Percentiles rank a stretch among this genome's conserved stretches.
Evolutionary conservation across 2,113 vertebrate species (phyloP).

Genomic region (Ornithorhynchus anatinus): DNA sequence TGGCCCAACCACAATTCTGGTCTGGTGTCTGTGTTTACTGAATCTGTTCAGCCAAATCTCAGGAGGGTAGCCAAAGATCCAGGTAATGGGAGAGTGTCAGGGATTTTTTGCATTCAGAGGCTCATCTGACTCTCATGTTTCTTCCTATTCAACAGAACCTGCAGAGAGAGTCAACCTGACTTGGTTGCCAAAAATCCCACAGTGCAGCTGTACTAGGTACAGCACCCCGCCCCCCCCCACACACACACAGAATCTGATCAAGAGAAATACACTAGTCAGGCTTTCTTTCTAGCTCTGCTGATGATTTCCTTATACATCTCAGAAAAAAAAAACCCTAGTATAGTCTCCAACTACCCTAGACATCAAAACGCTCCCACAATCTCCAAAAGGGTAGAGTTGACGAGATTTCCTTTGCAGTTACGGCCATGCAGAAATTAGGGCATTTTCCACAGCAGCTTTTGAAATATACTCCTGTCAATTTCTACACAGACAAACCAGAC

Average conservation of each 20-base stretch:
- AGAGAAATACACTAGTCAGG: conserved; percentile 17
- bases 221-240: too few relatives aligned
- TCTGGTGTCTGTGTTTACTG: not conserved
- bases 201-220: conserved; percentile 39
- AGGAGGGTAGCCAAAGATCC: not conserved
- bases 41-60: conserved; percentile 8
- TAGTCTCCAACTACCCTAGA: not conserved
- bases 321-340: not conserved
- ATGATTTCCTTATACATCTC: too few relatives aligned
- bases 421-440: too few relatives aligned
- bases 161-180: conserved; percentile 9
- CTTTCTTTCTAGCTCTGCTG: too few relatives aligned
- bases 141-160: conserved; percentile 20
- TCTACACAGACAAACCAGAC: too few relatives aligned
- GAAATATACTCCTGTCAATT: too few relatives aligned
- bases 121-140: not conserved
- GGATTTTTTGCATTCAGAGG: conserved; percentile 23
- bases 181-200: conserved; percentile 39
- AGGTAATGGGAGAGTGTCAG: conserved; percentile 11
- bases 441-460: too few relatives aligned
- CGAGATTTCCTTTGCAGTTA: too few relatives aligned
- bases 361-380: conserved; percentile 1
- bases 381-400: too few relatives aligned
- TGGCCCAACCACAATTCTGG: not conserved
- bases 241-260: conserved; percentile 40